Evolutionary conservation across 2,797 vertebrate genomes (phyloP), one percentile per base, ranked within the genome.

Genomic region (Dicrostonyx torquatus): DNA sequence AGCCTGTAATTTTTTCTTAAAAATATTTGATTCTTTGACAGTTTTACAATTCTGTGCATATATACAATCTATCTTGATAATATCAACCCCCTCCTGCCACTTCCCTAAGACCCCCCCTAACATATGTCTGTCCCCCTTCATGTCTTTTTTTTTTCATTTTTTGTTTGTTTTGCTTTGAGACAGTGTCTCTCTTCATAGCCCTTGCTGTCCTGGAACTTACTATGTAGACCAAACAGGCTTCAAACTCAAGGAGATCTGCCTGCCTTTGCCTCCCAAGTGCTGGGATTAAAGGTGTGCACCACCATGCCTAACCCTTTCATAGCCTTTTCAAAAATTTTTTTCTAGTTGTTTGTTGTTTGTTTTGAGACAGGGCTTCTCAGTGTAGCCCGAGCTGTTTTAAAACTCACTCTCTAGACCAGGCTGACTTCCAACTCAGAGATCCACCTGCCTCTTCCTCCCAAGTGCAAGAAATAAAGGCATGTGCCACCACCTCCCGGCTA

Each of bases 41-140:
- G 12, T 87, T 31, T 70, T 55, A 55, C 24, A 72, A 8, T 55
- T 40, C 37, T 55, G n/a, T 55, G 40, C n/a, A 12, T 55, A 40
- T 53, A 55, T 72, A 66, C n/a, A 86, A 4, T 86, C 14, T 55
- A 72, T 40, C 48, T 85, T 50, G 83, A 53, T 86, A 55, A 50
- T 72, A 55, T 87, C n/a, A 15, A 72, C 9, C 24, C 14, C 9
- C 24, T 53, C n/a, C n/a, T n/a, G n/a, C n/a, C n/a, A n/a, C n/a
- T n/a, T 53, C 20, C 29, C 60, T 64, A 14, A 10, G 17, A 10
- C 8, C 6, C 4, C 0, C 5, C 31, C 13, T 0, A 68, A 17
- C 22, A 55, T 37, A 55, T 12, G 3, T 37, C 48, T 40, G n/a
- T 40, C n/a, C 78, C 18, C 20, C 26, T 72, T 87, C 15, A 31